Evolutionary conservation across 2,888 invertebrate species (phyloP), one percentile per base, ranked within the genome.

Genomic region (Eristalis pertinax): DNA sequence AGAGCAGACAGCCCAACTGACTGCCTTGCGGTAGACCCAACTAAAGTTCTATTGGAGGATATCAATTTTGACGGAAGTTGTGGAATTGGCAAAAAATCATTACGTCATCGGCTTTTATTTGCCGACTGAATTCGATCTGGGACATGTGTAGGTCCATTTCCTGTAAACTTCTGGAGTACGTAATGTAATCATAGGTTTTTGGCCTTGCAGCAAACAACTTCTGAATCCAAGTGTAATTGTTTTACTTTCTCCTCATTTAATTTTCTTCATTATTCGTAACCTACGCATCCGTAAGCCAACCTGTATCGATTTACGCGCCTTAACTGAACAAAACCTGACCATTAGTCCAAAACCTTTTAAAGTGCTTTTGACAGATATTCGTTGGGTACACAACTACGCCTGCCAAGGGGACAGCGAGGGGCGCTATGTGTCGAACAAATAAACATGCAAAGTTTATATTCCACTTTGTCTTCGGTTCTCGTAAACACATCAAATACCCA

Each of bases 401-500:
- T 19, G 56, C 56, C 13, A 19, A 56, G 13, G n/a, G 8, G 19
- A 56, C 32, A 32, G 10, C 10, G 22, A 2, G 8, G n/a, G n/a
- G n/a, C n/a, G 60, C 63, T 78, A 58, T 85, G 73, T 78, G 74
- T 67, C 60, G 78, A 70, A 78, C 19, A 78, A 75, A 87, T 87
- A 87, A 87, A 87, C 75, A 79, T 83, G 70, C 63, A 62, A 83
- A 69, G 74, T 79, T 84, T 84, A 79, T 73, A 68, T 65, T 58
- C 78, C 79, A 80, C 79, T 69, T 83, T 84, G 79, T 84, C 83
- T 73, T 80, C 68, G 72, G 68, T 58, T 65, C 73, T 80, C 79
- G 87, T 83, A 87, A 87, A 87, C 76, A 79, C 87, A 87, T 87
- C 83, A 87, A 84, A 84, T 75, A 84, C 87, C 76, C 87, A 83